phyloP scores from a whole-genome alignment of 2,113 vertebrate genomes.

The Pangasianodon gigas region DNA sequence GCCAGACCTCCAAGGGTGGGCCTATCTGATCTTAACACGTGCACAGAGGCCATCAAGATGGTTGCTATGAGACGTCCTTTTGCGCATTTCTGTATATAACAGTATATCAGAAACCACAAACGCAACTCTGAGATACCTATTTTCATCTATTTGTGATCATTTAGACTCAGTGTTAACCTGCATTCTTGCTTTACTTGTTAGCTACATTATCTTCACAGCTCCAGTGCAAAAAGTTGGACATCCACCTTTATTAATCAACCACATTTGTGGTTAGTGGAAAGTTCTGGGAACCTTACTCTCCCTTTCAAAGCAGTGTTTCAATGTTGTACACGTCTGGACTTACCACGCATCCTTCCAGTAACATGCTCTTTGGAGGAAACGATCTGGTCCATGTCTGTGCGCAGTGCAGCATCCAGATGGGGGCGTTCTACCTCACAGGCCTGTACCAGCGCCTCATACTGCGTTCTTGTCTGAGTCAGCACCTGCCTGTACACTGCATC shows the following conservation, averaged over 20 bases:
- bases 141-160: not conserved
- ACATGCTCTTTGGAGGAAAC: conserved; percentile 93
- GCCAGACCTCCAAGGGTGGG: no score
- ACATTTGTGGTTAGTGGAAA: not conserved
- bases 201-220: not conserved
- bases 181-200: not conserved
- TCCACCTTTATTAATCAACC: not conserved
- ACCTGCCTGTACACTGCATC: conserved; percentile 87
- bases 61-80: no score
- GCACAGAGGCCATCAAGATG: no score
- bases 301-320: not conserved
- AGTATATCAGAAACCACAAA: no score
- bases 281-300: not conserved
- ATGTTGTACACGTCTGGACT: not conserved
- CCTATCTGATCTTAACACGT: no score
- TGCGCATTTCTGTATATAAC: no score
- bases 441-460: conserved; percentile 68
- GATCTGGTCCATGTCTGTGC: conserved; percentile 95
- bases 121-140: not conserved
- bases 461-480: conserved; percentile 75
- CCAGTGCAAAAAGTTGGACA: not conserved
- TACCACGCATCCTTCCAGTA: conserved; percentile 90
- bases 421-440: conserved; percentile 75
- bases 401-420: conserved; percentile 81
- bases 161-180: not conserved